Evolutionary conservation across 2,797 vertebrate species (phyloP), one percentile per base, ranked within the genome.

Genomic region (Malacoctenus gilli): DNA sequence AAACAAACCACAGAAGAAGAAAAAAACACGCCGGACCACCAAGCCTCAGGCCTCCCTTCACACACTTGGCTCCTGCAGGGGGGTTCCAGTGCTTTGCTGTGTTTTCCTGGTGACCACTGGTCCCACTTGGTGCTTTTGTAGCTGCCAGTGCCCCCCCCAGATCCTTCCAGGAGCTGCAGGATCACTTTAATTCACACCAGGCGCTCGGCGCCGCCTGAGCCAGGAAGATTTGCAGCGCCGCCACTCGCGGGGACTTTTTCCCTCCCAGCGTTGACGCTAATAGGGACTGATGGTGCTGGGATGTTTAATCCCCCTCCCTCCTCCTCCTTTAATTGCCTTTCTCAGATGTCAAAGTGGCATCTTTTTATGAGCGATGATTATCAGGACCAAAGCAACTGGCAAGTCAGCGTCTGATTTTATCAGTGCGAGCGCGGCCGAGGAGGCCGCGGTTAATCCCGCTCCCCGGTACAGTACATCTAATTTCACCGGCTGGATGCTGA

Each of bases 321-420:
- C 25, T 31, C 5, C 46, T 23, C 4, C 50, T 71, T 77, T 68
- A 72, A 75, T 57, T 66, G 68, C 65, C 44, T 64, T 60, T 58
- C 74, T 68, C 74, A 59, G 43, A 70, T 78, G 69, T 77, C 72
- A 28, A 32, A 67, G 60, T 59, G 60, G 59, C 69, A 63, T 70
- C 72, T 78, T 72, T n/a, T 44, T 28, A 53, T n/a, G 60, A 68
- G 68, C 0, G 36, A 52, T 46, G 47, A 74, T 65, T 54, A 69
- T 72, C 52, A 53, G 42, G 64, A 64, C 36, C 49, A 42, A 64
- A 48, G 68, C 41, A 32, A 46, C 46, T 68, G 72, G 64, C 59
- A 22, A 30, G 44, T 59, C 70, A 40, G 38, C 39, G 1, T 66
- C n/a, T 28, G 64, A 59, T 73, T 39, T 56, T 52, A 59, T 69